These are phyloP conservation scores for Casuarius casuarius DNA, from an alignment of 2,113 vertebrate genomes.

Conservation along the genomic window DNA sequence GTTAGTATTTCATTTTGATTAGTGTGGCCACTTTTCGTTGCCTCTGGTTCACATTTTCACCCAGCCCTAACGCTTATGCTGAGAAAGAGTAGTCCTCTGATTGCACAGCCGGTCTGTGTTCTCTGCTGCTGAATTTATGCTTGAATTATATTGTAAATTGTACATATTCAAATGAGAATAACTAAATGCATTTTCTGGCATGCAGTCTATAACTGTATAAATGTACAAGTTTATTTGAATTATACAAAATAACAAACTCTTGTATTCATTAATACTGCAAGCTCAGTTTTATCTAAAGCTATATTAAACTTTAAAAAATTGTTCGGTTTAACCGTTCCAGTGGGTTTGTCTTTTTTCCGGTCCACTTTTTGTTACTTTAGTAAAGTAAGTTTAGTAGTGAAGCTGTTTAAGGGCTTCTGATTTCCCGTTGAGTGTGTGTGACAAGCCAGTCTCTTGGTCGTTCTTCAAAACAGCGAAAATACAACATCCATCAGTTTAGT, in stretches of 20 bases:
- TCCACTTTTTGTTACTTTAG: neutral
- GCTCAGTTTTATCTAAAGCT: slow-evolving; percentile 70
- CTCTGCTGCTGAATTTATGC: slow-evolving; percentile 66
- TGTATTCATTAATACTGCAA: slow-evolving; percentile 70
- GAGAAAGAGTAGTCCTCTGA: neutral
- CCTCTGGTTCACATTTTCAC: neutral
- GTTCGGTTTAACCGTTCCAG: slow-evolving; percentile 51
- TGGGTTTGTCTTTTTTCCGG: neutral
- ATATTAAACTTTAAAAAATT: slow-evolving; percentile 72
- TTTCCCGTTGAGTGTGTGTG: fast-evolving
- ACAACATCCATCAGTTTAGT: neutral
- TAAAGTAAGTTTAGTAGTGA: neutral
- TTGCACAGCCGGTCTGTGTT: slow-evolving; percentile 71
- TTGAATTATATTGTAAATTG: slow-evolving; percentile 71
- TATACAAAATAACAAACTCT: slow-evolving; percentile 42
- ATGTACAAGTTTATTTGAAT: slow-evolving; percentile 58
- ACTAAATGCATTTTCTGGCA: slow-evolving; percentile 66
- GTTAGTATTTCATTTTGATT: neutral
- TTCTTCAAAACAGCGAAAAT: neutral
- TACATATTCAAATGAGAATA: slow-evolving; percentile 52
- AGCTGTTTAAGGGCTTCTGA: neutral
- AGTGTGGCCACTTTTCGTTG: neutral
- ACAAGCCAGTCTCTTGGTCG: neutral
- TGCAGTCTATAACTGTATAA: slow-evolving; percentile 71
- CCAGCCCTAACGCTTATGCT: neutral